Evolutionary conservation across 1,140 invertebrate species (phyloP).

Genomic region (Popillia japonica): DNA sequence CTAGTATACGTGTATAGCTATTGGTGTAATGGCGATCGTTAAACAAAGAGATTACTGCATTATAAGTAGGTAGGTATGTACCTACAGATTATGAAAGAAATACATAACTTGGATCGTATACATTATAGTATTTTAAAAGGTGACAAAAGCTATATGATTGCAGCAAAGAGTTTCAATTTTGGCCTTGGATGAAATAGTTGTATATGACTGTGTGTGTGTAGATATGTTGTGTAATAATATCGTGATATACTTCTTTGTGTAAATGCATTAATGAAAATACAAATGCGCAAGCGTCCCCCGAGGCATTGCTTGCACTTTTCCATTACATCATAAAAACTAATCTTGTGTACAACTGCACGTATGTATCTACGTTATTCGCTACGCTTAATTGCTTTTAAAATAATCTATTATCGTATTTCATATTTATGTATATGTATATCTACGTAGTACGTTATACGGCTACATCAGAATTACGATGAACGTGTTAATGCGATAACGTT

Average conservation of each 20-base stretch:
- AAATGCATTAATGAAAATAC: slow-evolving; percentile 25
- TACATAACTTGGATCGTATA: background rate
- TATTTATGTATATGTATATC: background rate
- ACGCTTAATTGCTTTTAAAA: slow-evolving; percentile 6
- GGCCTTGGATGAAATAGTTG: slow-evolving; percentile 1
- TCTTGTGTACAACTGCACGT: background rate
- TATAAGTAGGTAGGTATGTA: too few species aligned
- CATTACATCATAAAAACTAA: slow-evolving; percentile 41
- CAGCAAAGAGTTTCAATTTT: background rate
- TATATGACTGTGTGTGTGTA: too few species aligned
- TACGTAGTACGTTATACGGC: too few species aligned
- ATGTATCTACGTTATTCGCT: background rate
- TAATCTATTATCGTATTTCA: background rate
- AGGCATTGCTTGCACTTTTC: slow-evolving; percentile 35
- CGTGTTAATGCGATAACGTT: too few species aligned
- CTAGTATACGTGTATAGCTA: too few species aligned
- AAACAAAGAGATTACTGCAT: too few species aligned
- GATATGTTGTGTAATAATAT: slow-evolving; percentile 32
- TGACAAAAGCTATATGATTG: slow-evolving; percentile 11
- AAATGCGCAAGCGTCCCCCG: slow-evolving; percentile 35
- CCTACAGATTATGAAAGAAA: too few species aligned
- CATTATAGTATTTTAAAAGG: background rate
- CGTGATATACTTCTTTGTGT: slow-evolving; percentile 42
- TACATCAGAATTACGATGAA: too few species aligned
- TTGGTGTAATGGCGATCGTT: too few species aligned